These are phyloP conservation scores for Caloenas nicobarica DNA, from an alignment of 2,113 vertebrate species.

Conservation along the genomic window DNA sequence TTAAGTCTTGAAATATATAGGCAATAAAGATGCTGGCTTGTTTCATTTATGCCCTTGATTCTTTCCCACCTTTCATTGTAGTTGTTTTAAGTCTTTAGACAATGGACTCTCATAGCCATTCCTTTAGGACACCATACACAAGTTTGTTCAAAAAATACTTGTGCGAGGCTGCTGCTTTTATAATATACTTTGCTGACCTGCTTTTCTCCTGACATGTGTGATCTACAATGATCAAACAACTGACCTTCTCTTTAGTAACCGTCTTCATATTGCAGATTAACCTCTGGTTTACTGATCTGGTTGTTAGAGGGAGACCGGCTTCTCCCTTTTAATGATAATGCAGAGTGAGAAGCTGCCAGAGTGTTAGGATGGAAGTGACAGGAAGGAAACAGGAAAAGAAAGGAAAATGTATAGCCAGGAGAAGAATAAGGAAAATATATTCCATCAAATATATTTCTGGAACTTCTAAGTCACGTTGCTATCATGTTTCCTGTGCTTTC, in stretches of 20 bases:
- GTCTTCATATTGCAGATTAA: background rate
- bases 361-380: background rate
- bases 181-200: background rate
- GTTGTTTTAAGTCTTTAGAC: background rate
- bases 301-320: background rate
- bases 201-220: background rate
- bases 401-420: background rate
- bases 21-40: background rate
- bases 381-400: background rate
- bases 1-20: background rate
- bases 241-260: background rate
- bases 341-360: background rate
- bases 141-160: background rate
- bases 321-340: background rate
- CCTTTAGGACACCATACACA: background rate
- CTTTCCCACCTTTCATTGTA: background rate
- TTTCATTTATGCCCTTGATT: background rate
- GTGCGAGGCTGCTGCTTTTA: fast-evolving
- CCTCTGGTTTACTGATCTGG: background rate
- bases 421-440: background rate
- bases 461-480: background rate
- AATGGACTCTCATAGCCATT: background rate
- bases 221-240: background rate
- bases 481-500: background rate
- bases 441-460: background rate